These are phyloP conservation scores for Sinelater perroti DNA, from an alignment of 2,888 invertebrate genomes.

Conservation along the genomic window DNA sequence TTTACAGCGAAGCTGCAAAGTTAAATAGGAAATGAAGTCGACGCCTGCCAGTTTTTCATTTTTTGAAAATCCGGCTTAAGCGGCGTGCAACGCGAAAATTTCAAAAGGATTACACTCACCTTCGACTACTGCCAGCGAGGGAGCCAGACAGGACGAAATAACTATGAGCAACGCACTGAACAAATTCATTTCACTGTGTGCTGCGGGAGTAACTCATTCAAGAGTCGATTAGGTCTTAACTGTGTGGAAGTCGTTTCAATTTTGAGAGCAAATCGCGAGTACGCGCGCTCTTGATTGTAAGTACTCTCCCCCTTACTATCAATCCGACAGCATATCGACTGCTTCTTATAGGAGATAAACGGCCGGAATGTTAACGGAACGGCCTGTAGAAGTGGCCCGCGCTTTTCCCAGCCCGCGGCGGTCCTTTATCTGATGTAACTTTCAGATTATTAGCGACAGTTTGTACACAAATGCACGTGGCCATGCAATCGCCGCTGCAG, in stretches of 20 bases:
- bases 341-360: conserved; percentile 29
- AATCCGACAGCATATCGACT: conserved; percentile 49
- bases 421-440: conserved; percentile 50
- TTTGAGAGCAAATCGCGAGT: conserved; percentile 51
- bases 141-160: conserved; percentile 3
- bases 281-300: conserved; percentile 49
- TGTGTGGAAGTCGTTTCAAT: conserved; percentile 44
- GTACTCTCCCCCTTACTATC: conserved; percentile 48
- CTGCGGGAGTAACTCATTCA: conserved; percentile 14
- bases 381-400: conserved; percentile 44
- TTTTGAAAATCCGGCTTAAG: conserved; percentile 13
- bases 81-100: too few relatives aligned
- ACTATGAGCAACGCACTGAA: conserved; percentile 17
- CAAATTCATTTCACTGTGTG: conserved; percentile 21
- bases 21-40: conserved; percentile 26
- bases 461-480: conserved; percentile 46
- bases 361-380: conserved; percentile 41
- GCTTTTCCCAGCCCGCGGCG: conserved; percentile 47
- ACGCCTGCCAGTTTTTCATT: conserved; percentile 11
- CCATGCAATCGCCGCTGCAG: conserved; percentile 13
- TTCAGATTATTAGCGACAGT: conserved; percentile 45
- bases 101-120: conserved; percentile 21
- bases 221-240: conserved; percentile 42
- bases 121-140: conserved; percentile 17
- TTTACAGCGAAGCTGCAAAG: conserved; percentile 21